Conservation (phyloP, 2,113 vertebrate genomes). For the Capricornis sumatraensis region DNA sequence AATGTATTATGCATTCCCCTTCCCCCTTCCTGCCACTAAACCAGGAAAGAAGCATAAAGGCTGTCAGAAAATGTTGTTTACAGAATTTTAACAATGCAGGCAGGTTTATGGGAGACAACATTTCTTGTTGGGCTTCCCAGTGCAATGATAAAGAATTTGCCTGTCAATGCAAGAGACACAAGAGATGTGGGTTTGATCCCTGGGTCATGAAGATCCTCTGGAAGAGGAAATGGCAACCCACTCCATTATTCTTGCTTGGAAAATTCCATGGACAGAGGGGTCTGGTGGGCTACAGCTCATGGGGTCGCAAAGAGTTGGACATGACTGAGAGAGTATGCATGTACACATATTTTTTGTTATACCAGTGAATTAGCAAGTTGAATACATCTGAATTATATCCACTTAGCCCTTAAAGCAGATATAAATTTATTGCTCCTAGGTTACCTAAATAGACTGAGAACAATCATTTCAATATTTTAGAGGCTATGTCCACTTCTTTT, state of each 20-base stretch:
- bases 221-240: not conserved
- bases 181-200: not conserved
- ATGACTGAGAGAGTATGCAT: not conserved
- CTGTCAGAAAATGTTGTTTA: not conserved
- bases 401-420: not conserved
- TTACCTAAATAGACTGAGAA: not conserved
- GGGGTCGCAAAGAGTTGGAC: not conserved
- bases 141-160: not conserved
- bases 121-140: not conserved
- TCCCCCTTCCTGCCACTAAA: not conserved
- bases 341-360: not conserved
- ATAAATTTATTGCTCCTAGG: not conserved
- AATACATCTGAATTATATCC: not conserved
- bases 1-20: not conserved
- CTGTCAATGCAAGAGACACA: not conserved
- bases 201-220: not conserved
- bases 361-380: not conserved
- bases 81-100: not conserved
- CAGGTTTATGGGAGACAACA: not conserved
- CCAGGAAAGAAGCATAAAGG: not conserved
- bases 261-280: not conserved
- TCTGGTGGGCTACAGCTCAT: not conserved
- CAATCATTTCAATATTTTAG: not conserved
- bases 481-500: not conserved
- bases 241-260: not conserved